phyloP scores from a whole-genome alignment of 2,113 vertebrate genomes.

The Corapipo altera region DNA sequence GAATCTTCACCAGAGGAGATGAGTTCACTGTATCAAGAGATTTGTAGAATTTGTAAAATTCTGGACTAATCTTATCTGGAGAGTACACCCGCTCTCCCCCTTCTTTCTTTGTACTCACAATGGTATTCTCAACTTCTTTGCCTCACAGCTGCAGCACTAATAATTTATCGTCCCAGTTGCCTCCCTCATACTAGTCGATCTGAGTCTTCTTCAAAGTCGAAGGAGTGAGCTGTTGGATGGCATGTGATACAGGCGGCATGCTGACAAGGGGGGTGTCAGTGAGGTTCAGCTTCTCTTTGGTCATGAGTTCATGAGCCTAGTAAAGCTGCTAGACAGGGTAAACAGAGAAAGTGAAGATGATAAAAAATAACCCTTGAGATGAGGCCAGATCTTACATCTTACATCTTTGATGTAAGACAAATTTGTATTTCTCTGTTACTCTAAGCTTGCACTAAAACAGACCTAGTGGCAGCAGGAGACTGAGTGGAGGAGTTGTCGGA shows the following conservation, averaged over 20 bases:
- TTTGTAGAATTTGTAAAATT: conserved; percentile 38
- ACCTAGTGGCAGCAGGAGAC: background rate
- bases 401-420: background rate
- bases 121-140: conserved; percentile 25
- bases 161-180: background rate
- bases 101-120: conserved; percentile 51
- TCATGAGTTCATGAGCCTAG: conserved; percentile 17
- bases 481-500: background rate
- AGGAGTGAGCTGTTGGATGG: background rate
- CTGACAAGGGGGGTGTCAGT: background rate
- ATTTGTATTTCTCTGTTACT: background rate
- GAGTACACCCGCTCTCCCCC: background rate
- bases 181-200: conserved; percentile 3
- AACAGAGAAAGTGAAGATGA: background rate
- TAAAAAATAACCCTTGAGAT: background rate
- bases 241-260: background rate
- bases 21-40: conserved; percentile 26
- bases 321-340: background rate
- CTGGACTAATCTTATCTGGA: conserved; percentile 50
- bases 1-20: background rate
- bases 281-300: background rate
- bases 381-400: background rate
- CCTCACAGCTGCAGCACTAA: conserved; percentile 18
- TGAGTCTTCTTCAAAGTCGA: conserved; percentile 33
- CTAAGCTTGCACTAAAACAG: background rate